phyloP scores from a whole-genome alignment of 2,888 invertebrate genomes.

The Apodemia duryi region DNA sequence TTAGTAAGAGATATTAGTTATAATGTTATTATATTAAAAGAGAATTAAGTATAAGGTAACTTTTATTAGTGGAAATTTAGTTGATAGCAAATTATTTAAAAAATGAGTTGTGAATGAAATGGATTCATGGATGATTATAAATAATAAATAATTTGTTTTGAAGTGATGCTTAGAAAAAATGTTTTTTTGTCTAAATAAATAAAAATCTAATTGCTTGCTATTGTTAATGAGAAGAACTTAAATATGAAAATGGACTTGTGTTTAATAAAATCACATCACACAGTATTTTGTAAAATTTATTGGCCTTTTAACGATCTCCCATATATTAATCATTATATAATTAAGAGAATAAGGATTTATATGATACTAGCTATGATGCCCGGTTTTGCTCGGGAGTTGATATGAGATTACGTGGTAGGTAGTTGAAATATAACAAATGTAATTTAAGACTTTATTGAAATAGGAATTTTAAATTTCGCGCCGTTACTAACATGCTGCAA shows the following conservation, averaged over 20 bases:
- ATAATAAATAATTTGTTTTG: constrained; percentile 43
- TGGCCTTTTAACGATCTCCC: too few relatives aligned
- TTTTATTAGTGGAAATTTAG: constrained; percentile 25
- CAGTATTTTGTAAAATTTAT: too few relatives aligned
- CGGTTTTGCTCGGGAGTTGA: too few relatives aligned
- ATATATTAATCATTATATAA: too few relatives aligned
- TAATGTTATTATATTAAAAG: constrained; percentile 27
- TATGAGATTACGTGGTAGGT: too few relatives aligned
- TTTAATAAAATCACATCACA: too few relatives aligned
- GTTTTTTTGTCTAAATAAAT: constrained; percentile 38
- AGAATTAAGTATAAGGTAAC: constrained; percentile 14
- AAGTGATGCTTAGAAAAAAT: constrained; percentile 62
- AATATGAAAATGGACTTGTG: constrained; percentile 16
- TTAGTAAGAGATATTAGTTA: constrained; percentile 45
- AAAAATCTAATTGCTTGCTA: constrained; percentile 43
- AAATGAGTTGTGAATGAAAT: constrained; percentile 39
- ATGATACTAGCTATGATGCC: too few relatives aligned
- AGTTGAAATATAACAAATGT: too few relatives aligned
- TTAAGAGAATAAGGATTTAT: too few relatives aligned
- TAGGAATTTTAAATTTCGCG: too few relatives aligned
- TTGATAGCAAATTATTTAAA: constrained; percentile 22
- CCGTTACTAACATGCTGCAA: too few relatives aligned
- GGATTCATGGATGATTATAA: constrained; percentile 40
- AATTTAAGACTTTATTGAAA: too few relatives aligned
- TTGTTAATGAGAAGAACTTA: constrained; percentile 29